Evolutionary conservation across 2,888 invertebrate genomes (phyloP), one percentile per base, ranked within the genome.

Genomic region (Rhimphoctona megacephalus): DNA sequence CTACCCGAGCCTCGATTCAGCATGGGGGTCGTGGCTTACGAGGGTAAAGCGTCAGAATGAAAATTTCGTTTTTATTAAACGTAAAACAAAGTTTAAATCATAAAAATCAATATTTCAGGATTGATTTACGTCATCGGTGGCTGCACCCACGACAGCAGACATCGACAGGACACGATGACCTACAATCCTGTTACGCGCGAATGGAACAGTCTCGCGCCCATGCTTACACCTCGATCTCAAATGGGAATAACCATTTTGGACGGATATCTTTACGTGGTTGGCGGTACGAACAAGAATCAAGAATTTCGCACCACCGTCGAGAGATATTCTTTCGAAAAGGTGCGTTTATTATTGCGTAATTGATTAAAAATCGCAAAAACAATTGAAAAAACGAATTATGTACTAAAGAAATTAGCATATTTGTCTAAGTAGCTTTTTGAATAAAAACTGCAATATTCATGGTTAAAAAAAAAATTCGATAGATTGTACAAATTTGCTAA

Each of bases 71-170:
- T 30, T 6, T 3, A 30, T 30, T 17, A 5, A 61, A 17, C 57
- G 25, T 57, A 5, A 17, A 69, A 43, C 43, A 69, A 69, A 25
- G 0, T 14, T 8, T 11, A 25, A 46, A 43, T 73, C 8, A 64
- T 46, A 36, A 70, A 82, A 49, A 76, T 36, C 30, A 30, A 11
- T 17, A 69, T 61, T 61, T 80, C 92, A 97, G 97, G 97, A 87
- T 94, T 97, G 74, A 98, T 99, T 92, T 99, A 98, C 94, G 96
- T 99, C 90, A 97, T 98, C 77, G 99, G 99, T 39, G 99, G 99
- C 0, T 98, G 98, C 94, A 98, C 97, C 19, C 97, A 97, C 92
- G 96, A 96, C 76, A 96, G 97, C 93, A 95, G 98, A 72, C 97
- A 98, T 94, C 96, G 97, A 76, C 96, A 97, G 89, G 98, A 98